Conservation (phyloP, 2,888 invertebrate species). For the Cerastis leucographa region DNA sequence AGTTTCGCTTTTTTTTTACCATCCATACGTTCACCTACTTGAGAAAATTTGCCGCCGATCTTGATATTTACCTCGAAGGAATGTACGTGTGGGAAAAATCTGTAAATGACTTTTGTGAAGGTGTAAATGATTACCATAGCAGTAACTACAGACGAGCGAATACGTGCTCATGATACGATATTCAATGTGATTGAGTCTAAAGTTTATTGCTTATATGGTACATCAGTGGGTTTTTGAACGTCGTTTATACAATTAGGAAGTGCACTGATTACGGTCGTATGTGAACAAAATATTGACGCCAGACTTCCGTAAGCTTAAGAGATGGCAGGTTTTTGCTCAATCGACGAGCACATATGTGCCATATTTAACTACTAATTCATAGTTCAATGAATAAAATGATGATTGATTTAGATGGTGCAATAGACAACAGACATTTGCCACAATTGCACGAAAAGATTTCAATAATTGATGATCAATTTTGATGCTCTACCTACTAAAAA, state of each 20-base stretch:
- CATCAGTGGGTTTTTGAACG: not conserved
- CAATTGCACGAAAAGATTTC: not conserved
- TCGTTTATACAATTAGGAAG: not conserved
- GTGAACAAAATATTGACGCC: not conserved
- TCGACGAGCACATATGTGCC: not conserved
- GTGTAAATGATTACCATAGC: slow-evolving; percentile 49
- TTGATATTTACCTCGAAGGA: slow-evolving; percentile 55
- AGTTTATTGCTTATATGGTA: slow-evolving; percentile 18
- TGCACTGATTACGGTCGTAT: not conserved
- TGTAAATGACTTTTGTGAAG: slow-evolving; percentile 43
- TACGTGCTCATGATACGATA: slow-evolving; percentile 26
- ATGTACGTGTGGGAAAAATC: slow-evolving; percentile 60
- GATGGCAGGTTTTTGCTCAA: not conserved
- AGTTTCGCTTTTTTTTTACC: slow-evolving; percentile 73
- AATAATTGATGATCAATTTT: not conserved
- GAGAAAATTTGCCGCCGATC: slow-evolving; percentile 62
- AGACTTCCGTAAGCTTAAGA: not conserved
- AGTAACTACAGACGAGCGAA: slow-evolving; percentile 3
- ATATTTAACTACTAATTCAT: not conserved
- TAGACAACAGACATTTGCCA: not conserved
- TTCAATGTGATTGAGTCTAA: slow-evolving; percentile 16
- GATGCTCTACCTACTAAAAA: not conserved
- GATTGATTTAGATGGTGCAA: not conserved
- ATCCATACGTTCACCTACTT: slow-evolving; percentile 59
- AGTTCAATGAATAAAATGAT: not conserved